Evolutionary conservation across 2,888 invertebrate genomes (phyloP).

Genomic region (Unio pictorum): DNA sequence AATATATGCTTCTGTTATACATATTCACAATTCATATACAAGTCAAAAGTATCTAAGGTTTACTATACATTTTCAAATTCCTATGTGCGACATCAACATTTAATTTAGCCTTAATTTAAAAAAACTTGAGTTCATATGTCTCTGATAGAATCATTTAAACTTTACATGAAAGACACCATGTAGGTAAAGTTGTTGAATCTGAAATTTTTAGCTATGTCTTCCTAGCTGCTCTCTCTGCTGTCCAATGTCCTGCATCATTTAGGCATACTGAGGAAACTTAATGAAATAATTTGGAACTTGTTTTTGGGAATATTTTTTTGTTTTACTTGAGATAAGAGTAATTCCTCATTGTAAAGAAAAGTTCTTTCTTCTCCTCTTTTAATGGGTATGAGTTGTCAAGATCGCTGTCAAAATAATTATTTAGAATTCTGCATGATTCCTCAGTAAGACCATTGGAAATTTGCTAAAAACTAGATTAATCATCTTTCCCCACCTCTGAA

Average conservation of each 20-base stretch:
- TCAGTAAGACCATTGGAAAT: constrained; percentile 28
- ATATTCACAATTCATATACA: no score
- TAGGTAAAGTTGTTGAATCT: no score
- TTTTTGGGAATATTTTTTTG: constrained; percentile 19
- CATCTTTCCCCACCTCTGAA: constrained; percentile 5
- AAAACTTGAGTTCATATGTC: no score
- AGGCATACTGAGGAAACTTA: constrained; percentile 48
- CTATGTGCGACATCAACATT: no score
- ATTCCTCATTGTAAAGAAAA: constrained; percentile 47
- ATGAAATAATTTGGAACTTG: constrained; percentile 60
- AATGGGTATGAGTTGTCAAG: constrained; percentile 53
- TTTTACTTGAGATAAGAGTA: constrained; percentile 39
- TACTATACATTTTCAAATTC: no score
- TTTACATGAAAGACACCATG: no score
- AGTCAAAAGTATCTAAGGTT: no score
- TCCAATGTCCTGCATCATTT: constrained; percentile 48
- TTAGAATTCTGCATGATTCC: constrained; percentile 41
- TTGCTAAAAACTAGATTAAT: constrained; percentile 15
- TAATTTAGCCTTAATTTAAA: no score
- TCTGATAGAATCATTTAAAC: no score
- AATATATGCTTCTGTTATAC: no score
- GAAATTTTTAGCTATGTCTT: not conserved
- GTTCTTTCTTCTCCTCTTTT: constrained; percentile 50
- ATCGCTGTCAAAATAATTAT: constrained; percentile 53
- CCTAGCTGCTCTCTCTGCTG: constrained; percentile 36